Evolutionary conservation across 1,140 invertebrate genomes (phyloP).

Genomic region (Megalonaias nervosa): DNA sequence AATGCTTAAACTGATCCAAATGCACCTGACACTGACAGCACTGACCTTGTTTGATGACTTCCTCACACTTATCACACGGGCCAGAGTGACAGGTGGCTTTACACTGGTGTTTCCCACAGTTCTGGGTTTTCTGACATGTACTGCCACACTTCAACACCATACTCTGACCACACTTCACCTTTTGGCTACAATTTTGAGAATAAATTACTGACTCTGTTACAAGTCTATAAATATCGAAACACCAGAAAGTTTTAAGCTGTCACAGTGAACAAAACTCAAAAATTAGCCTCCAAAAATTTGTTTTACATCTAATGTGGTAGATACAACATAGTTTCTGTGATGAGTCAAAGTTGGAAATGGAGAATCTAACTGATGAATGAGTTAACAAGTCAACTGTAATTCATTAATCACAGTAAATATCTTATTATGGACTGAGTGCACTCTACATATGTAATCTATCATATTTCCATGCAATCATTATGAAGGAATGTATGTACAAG

Average conservation of each 20-base stretch:
- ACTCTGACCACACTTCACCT: conserved; percentile 55
- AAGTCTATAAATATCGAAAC: background rate
- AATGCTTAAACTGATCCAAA: background rate
- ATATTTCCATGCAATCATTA: no score
- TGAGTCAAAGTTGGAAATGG: background rate
- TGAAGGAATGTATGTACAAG: no score
- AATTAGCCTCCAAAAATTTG: background rate
- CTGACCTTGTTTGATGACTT: conserved; percentile 61
- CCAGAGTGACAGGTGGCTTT: conserved; percentile 69
- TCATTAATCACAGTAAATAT: no score
- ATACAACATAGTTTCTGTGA: background rate
- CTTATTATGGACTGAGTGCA: no score
- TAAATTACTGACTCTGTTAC: background rate
- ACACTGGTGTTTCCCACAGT: conserved; percentile 72
- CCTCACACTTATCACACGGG: conserved; percentile 64
- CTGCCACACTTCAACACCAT: conserved; percentile 54
- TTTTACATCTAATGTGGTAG: background rate
- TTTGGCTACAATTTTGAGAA: conserved; percentile 48
- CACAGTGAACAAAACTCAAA: background rate
- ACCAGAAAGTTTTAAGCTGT: background rate
- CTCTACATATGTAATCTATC: no score
- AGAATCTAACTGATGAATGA: background rate
- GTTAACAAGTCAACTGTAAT: no score
- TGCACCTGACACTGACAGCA: background rate
- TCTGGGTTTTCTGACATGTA: conserved; percentile 60